phyloP scores from a whole-genome alignment of 2,797 vertebrate species.

The Lycodopsis pacificus region DNA sequence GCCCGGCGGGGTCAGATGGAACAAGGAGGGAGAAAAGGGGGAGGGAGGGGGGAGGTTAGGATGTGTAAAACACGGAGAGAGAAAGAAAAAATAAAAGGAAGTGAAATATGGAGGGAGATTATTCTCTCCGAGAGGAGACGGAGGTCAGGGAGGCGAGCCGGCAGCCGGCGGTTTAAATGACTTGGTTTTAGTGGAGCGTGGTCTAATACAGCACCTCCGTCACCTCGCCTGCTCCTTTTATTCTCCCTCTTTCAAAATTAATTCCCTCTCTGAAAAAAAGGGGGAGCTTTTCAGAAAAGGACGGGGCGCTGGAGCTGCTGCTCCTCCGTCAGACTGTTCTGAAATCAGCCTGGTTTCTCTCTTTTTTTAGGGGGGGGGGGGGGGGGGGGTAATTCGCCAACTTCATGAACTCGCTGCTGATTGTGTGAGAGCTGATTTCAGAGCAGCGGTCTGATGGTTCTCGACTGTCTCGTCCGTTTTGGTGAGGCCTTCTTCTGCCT shows the following conservation, averaged over 20 bases:
- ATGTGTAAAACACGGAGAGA: slow-evolving; percentile 54
- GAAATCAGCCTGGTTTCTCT: slow-evolving; percentile 38
- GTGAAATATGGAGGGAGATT: slow-evolving; percentile 63
- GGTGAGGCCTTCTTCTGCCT: background rate
- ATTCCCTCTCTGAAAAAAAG: slow-evolving; percentile 66
- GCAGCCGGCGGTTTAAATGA: slow-evolving; percentile 69
- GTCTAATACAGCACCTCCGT: slow-evolving; percentile 70
- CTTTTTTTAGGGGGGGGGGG: background rate
- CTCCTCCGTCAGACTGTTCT: slow-evolving; percentile 47
- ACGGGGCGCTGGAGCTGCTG: slow-evolving; percentile 16
- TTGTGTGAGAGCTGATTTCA: slow-evolving; percentile 53
- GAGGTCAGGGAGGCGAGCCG: slow-evolving; percentile 66
- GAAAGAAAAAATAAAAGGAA: slow-evolving; percentile 13
- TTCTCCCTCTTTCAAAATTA: slow-evolving; percentile 73
- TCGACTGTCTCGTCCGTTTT: background rate
- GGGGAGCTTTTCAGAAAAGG: slow-evolving; percentile 53
- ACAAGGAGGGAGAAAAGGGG: slow-evolving; percentile 13
- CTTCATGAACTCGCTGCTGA: slow-evolving; percentile 51
- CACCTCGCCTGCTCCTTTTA: slow-evolving; percentile 59
- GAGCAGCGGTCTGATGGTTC: slow-evolving; percentile 30
- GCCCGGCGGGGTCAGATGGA: slow-evolving; percentile 58
- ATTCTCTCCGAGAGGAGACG: slow-evolving; percentile 57
- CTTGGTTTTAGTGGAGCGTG: slow-evolving; percentile 66
- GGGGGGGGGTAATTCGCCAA: slow-evolving; percentile 41
- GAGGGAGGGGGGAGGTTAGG: slow-evolving; percentile 32